Base-by-base conservation (phyloP, 2,113 vertebrate genomes). In the Mastomys natalensis region DNA sequence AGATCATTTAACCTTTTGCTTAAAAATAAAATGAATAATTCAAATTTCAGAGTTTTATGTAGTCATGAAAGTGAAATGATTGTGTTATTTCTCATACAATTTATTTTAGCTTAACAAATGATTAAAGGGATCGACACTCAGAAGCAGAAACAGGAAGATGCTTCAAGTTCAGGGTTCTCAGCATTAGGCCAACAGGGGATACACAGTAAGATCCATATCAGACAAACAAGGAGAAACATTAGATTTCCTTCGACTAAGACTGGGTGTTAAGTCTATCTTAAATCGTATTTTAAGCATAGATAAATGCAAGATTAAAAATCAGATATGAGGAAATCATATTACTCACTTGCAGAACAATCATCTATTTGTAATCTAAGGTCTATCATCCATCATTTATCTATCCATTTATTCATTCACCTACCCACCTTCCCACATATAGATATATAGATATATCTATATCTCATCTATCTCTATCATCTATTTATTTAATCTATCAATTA, bases 201-300 rank as follows among this genome's bases (percentile, higher is more conserved):
- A n/a, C 1, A 3, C 2, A 64, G 31, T 51, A 24, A 51, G 21
- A n/a, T 10, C 19, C 64, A 37, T 51, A 6, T 21, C 11, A 70
- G 43, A 87, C 62, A 22, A 51, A 43, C 7, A 62, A 82, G 48
- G 74, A 31, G 78, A 86, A 29, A 58, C 7, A 60, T 76, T 76
- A 85, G 15, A 76, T 31, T 89, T 85, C 24, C 12, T 93, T 84
- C 80, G 40, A 85, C 37, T 45, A 80, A 37, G 55, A 93, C 58
- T 84, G 22, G 76, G 73, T 10, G 81, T 45, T 68, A 82, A 85
- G 3, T 48, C 51, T 51, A 82, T 81, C 13, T 70, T 68, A 34
- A 94, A 91, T 13, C 60, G 40, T 48, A 74, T 72, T 87, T 62
- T 93, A 89, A 86, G 34, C 24, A 76, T 62, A 81, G 37, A 76